Evolutionary conservation across 2,888 invertebrate genomes (phyloP), one percentile per base, ranked within the genome.

Genomic region (Ashinkailepas kermadecensis): DNA sequence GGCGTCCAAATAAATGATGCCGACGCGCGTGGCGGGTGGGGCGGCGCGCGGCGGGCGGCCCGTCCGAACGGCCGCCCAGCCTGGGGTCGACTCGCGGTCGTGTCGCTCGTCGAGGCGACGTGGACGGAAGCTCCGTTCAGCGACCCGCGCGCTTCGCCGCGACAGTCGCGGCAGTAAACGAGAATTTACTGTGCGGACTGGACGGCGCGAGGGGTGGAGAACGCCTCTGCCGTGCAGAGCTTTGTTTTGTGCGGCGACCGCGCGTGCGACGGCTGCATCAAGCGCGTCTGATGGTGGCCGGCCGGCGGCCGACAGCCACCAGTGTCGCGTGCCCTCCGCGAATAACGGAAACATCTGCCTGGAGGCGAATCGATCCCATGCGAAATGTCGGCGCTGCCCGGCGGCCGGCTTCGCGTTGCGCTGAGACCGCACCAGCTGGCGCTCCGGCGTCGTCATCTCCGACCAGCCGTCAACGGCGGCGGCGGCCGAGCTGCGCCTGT

Each of bases 1-100:
- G 70, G 39, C 70, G n/a, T 21, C 21, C 67, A 70, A 18, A 70
- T 70, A 70, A 70, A 70, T 70, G 70, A 54, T 54, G 39, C 70
- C 25, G 11, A 18, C 39, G 59, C 12, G 12, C 12, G 59, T 15
- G 59, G 59, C 59, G 59, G 59, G 59, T 7, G 59, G 15, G 59
- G 11, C 39, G 39, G 39, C 54, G 70, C 15, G 9, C n/a, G 18
- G 70, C 54, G 18, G 70, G 15, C 70, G 70, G 39, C 13, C 70
- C 70, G 70, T 10, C 70, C 18, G 7, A 21, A 12, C 67, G 25
- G 67, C 67, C n/a, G 64, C n/a, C n/a, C n/a, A 8, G 18, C 21
- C n/a, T n/a, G 64, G 64, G 64, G n/a, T 15, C n/a, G 21, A 10
- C 9, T n/a, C 10, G 64, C n/a, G 8, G n/a, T 21, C n/a, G 64